Conservation (phyloP, 2,888 invertebrate species). For the Spilarctia lutea region DNA sequence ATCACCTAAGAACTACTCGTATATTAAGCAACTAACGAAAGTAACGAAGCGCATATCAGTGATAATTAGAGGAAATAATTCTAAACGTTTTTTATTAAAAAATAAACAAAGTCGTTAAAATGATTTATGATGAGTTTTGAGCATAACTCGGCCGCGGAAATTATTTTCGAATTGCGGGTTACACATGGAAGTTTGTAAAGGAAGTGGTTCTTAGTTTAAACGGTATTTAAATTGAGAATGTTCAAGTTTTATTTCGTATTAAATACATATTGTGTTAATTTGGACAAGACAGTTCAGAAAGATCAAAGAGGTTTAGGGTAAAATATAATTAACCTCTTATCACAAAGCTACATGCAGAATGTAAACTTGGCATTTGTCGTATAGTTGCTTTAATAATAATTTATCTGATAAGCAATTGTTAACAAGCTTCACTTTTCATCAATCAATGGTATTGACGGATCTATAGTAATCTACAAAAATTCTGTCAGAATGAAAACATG, state of each 20-base stretch:
- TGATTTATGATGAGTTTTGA: slow-evolving; percentile 59
- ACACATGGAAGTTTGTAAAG: background rate
- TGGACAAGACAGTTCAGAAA: too few species aligned
- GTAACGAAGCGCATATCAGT: slow-evolving; percentile 29
- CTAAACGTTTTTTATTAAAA: slow-evolving; percentile 29
- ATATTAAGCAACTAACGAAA: slow-evolving; percentile 31
- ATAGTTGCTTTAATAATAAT: background rate
- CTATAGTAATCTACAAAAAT: background rate
- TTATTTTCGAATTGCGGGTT: slow-evolving; percentile 63
- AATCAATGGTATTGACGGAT: background rate
- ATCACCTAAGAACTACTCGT: background rate
- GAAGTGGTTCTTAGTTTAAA: background rate
- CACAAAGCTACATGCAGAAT: background rate
- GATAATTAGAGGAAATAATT: slow-evolving; percentile 34
- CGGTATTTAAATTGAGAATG: slow-evolving; percentile 11
- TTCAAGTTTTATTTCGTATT: slow-evolving; percentile 22
- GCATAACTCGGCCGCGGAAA: slow-evolving; percentile 69
- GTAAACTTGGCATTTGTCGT: background rate
- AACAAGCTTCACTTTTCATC: background rate
- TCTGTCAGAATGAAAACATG: too few species aligned
- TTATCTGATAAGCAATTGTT: background rate
- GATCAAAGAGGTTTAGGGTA: background rate
- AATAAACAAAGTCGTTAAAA: slow-evolving; percentile 55
- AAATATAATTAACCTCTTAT: background rate
- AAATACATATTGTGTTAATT: too few species aligned